Base-by-base conservation (phyloP, 2,113 vertebrate genomes). In the Myodes glareolus region DNA sequence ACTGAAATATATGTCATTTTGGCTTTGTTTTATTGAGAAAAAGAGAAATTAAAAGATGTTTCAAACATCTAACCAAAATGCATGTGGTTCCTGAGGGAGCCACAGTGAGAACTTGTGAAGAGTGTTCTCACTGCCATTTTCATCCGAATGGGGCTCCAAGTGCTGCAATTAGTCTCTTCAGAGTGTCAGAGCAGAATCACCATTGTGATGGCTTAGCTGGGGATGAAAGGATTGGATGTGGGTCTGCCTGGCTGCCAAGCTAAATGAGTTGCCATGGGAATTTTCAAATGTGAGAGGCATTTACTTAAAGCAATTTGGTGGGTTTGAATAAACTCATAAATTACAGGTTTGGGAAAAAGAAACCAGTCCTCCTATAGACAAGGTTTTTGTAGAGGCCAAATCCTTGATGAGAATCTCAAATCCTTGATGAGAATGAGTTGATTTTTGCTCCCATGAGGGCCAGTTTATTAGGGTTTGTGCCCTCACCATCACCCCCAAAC, bases 201-300 rank as follows among this genome's bases (percentile, higher is more conserved):
- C 98, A 98, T 99, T 99, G 98, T 99, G 98, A 98, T 98, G 98
- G 97, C 98, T 98, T 98, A 98, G 98, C 98, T 98, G 97, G 97
- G 98, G 98, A 98, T 98, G 98, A 99, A 99, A 98, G 98, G 98
- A 98, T 98, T 98, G 98, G 98, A 98, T 99, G 98, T 97, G 98
- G 98, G 97, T 97, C 98, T 98, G 98, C 98, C 98, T 98, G 98
- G 98, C 98, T 99, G 98, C 99, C 98, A 98, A 98, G 98, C 98
- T 98, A 98, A 98, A 98, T 98, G 98, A 99, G 98, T 98, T 99
- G 98, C 98, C 98, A 98, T 98, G 98, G 99, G 98, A 99, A 98
- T 99, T 98, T 99, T 98, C 97, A 97, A 98, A 98, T 98, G 98
- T 96, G 97, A 99, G 98, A 99, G 98, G 98, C 98, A 95, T 98